Base-by-base conservation (phyloP, 2,113 vertebrate species). In the Jacana jacana region DNA sequence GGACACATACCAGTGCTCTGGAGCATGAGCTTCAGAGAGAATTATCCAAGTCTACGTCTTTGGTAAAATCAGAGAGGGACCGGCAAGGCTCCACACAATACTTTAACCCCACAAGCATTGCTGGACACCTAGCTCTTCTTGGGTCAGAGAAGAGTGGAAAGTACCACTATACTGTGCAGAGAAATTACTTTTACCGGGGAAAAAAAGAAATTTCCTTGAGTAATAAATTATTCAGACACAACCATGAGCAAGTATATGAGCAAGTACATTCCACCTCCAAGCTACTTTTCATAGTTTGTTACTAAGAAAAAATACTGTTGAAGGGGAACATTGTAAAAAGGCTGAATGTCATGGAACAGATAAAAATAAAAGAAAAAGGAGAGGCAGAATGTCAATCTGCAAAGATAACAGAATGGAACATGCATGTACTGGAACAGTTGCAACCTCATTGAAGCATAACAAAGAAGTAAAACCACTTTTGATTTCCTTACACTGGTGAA, bases 361-460 rank as follows among this genome's bases (percentile, higher is more conserved):
- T 22, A 64, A 64, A 65, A 42, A 42, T 54, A 80, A 60, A 31
- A 81, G 20, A 81, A 76, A 76, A 55, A 76, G 9, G 20, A 81
- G 35, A 91, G 40, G 40, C 49, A 93, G 28, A 90, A 70, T 86
- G 46, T 70, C 39, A 90, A 5, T 86, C 49, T 91, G 46, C 51
- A 90, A 84, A 96, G 92, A 96, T 95, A 96, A 96, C 79, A 93
- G 87, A 91, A 70, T 92, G 91, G 92, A 96, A 88, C 86, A 90
- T 70, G 40, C 28, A 42, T 64, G 69, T 93, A 94, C 90, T 88
- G 93, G 93, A 96, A 96, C 86, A 70, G 27, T 27, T 81, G 82
- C 39, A 88, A 93, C 51, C 64, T 96, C 88, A 79, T 17, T 78
- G 86, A 96, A 91, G 22, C 64, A 79, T n/a, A 81, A 91, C 71